Evolutionary conservation across 2,888 invertebrate species (phyloP).

Genomic region (Pogonocherus hispidulus): DNA sequence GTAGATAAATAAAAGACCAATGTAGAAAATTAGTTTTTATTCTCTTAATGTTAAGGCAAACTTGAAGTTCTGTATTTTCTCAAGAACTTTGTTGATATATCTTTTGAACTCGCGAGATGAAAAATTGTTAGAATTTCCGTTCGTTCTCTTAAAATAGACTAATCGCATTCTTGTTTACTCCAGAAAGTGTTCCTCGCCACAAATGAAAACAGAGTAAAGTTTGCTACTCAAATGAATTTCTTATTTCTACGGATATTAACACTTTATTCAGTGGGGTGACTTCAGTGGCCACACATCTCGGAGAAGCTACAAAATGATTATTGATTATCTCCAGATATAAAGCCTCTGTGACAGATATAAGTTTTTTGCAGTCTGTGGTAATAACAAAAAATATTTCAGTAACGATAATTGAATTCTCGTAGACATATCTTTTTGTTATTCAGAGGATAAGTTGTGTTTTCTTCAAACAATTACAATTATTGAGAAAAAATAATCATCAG

Average conservation of each 20-base stretch:
- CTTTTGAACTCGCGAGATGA: slow-evolving; percentile 10
- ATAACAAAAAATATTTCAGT: slow-evolving; percentile 28
- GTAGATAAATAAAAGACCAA: too few relatives aligned
- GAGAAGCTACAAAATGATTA: slow-evolving; percentile 21
- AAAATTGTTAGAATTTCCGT: slow-evolving; percentile 20
- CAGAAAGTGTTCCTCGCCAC: slow-evolving; percentile 10
- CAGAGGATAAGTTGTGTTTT: too few relatives aligned
- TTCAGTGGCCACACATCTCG: slow-evolving; percentile 9
- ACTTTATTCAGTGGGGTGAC: slow-evolving; percentile 14
- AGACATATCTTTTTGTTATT: too few relatives aligned
- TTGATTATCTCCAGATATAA: slow-evolving; percentile 5
- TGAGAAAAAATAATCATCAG: too few relatives aligned
- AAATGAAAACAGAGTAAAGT: slow-evolving; percentile 24
- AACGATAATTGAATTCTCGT: slow-evolving; percentile 29
- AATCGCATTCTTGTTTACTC: slow-evolving; percentile 29
- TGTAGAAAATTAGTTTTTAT: too few relatives aligned
- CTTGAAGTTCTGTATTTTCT: background rate
- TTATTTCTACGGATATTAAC: slow-evolving; percentile 29
- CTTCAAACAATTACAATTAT: too few relatives aligned
- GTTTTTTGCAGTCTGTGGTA: background rate
- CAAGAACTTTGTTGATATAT: slow-evolving; percentile 18
- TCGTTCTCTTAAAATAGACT: slow-evolving; percentile 11
- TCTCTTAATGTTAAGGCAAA: too few relatives aligned
- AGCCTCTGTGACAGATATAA: slow-evolving; percentile 17
- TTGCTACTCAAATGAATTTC: slow-evolving; percentile 21